Conservation (phyloP, 2,113 vertebrate species). For the Xiphophorus hellerii region DNA sequence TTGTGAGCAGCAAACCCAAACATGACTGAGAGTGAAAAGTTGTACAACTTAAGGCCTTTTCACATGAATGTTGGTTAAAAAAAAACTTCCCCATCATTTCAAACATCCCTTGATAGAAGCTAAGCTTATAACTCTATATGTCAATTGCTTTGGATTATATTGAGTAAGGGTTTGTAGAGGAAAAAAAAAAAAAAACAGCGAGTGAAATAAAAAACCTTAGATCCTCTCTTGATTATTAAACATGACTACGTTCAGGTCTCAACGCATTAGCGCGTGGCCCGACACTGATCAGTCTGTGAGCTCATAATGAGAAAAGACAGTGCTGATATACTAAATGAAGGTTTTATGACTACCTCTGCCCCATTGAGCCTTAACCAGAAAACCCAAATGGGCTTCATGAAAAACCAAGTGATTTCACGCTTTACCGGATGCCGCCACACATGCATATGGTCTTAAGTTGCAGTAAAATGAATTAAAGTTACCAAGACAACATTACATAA, state of each 20-base stretch:
- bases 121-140: constrained; percentile 16
- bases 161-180: constrained; percentile 35
- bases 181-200: neutral
- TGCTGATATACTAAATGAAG: constrained; percentile 59
- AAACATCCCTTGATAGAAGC: constrained; percentile 10
- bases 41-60: too few species aligned
- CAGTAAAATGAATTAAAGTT: constrained; percentile 40
- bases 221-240: constrained; percentile 6
- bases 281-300: constrained; percentile 46
- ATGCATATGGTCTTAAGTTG: constrained; percentile 56
- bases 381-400: constrained; percentile 65
- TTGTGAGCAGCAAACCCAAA: too few species aligned
- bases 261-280: constrained; percentile 13
- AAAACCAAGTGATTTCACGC: constrained; percentile 71
- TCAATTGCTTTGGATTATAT: neutral
- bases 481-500: constrained; percentile 36
- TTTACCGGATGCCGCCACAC: constrained; percentile 53
- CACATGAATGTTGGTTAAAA: too few species aligned
- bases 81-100: neutral
- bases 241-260: constrained; percentile 9
- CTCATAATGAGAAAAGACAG: constrained; percentile 58
- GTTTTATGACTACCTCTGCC: constrained; percentile 62
- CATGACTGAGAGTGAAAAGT: too few species aligned
- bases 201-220: neutral
- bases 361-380: constrained; percentile 71